phyloP scores from a whole-genome alignment of 1,140 invertebrate species.

The Helicoverpa armigera region DNA sequence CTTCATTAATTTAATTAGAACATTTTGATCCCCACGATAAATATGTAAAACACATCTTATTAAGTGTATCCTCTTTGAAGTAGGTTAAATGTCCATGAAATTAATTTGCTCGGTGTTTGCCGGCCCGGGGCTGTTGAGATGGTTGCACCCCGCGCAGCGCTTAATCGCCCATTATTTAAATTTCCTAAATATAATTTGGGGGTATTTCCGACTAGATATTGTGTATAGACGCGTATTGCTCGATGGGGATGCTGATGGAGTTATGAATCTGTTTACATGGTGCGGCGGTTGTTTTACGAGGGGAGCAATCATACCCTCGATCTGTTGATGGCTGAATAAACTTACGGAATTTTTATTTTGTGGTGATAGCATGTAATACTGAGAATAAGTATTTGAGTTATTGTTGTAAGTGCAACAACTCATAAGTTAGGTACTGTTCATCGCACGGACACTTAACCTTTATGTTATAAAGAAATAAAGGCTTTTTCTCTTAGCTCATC shows the following conservation, averaged over 20 bases:
- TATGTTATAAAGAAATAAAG: background rate
- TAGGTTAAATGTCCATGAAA: constrained; percentile 52
- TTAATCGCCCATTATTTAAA: constrained; percentile 52
- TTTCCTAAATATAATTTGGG: constrained; percentile 38
- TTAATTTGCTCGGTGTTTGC: constrained; percentile 34
- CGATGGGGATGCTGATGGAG: constrained; percentile 16
- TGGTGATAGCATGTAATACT: background rate
- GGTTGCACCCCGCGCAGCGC: constrained; percentile 29
- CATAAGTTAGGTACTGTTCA: no score
- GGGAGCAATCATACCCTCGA: background rate
- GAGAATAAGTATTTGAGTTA: no score
- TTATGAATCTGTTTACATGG: constrained; percentile 26
- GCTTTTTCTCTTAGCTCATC: background rate
- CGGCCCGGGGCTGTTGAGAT: background rate
- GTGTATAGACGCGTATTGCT: constrained; percentile 1
- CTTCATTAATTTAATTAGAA: constrained; percentile 4
- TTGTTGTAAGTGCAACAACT: no score
- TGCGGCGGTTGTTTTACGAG: constrained; percentile 14
- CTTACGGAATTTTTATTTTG: background rate
- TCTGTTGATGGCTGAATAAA: constrained; percentile 1
- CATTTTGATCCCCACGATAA: constrained; percentile 13
- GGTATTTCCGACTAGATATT: constrained; percentile 24
- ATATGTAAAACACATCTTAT: constrained; percentile 29
- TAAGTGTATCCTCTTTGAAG: constrained; percentile 16
- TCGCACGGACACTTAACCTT: no score